phyloP scores from a whole-genome alignment of 30 jellyfish, hydroid and myxozoan species.

The Chrysaora quinquecirrha region DNA sequence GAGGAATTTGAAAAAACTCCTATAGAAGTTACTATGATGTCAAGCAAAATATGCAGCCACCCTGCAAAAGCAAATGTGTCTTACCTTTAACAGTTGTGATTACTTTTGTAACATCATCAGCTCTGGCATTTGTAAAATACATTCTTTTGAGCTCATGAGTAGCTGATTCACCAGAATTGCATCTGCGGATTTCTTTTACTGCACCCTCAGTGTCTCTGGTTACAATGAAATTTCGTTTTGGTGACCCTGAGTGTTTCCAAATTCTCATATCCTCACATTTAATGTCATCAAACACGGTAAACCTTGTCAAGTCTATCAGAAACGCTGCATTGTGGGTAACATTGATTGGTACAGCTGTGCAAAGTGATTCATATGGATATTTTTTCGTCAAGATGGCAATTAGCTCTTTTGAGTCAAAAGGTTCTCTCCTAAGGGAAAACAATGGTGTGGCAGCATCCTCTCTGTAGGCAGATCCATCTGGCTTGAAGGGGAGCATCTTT shows the following conservation, averaged over 20 bases:
- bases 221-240: constrained; percentile 4
- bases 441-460: constrained; percentile 19
- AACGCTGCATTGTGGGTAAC: constrained; percentile 21
- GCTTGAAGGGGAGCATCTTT: constrained; percentile 2
- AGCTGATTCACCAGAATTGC: background rate
- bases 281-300: constrained; percentile 1
- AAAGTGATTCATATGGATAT: constrained; percentile 1
- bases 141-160: background rate
- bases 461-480: constrained; percentile 28
- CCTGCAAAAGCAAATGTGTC: background rate
- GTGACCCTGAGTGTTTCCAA: constrained; percentile 25
- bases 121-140: background rate
- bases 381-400: background rate
- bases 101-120: background rate
- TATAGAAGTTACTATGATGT: background rate
- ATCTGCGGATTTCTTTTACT: constrained; percentile 1
- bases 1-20: background rate
- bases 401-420: constrained; percentile 3
- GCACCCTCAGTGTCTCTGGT: background rate
- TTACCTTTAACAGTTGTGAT: background rate
- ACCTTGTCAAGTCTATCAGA: background rate
- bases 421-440: constrained; percentile 9
- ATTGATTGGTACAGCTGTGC: constrained; percentile 13
- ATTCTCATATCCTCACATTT: constrained; percentile 24
- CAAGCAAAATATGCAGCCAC: constrained; percentile 1